Evolutionary conservation across 2,888 invertebrate genomes (phyloP), one percentile per base, ranked within the genome.

Genomic region (Philhelius pedissequus): DNA sequence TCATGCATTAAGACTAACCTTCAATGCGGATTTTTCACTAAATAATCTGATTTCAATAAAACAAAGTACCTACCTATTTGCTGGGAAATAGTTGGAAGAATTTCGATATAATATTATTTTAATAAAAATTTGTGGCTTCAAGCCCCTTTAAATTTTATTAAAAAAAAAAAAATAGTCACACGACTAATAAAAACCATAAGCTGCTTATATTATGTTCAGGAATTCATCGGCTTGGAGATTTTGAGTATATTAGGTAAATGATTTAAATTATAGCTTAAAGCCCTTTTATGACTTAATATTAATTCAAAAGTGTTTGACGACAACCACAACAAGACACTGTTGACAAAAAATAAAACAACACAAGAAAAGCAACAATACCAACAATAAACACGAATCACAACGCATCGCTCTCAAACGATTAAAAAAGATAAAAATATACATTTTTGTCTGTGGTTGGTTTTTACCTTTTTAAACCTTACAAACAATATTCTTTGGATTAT

Each of bases 391-490:
- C 22, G n/a, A 76, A 52, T 77, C 60, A 76, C 56, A 81, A 71
- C 76, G 15, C 27, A 35, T 64, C 48, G 60, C 68, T 4, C 11
- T 13, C n/a, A 22, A 15, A 43, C 60, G 60, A 77, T 62, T 77
- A 54, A 68, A 35, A 56, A 60, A 68, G 71, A 81, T 76, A 66
- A 68, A 76, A 43, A 70, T 22, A 56, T 22, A 56, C 38, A 58
- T 62, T 54, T 20, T 35, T 35, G 13, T 6, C n/a, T n/a, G 6
- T 48, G 22, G 20, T 30, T 75, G 22, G 20, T 64, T 25, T 15
- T 45, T 27, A 32, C 43, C 35, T 68, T 62, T 68, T 79, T 11
- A 66, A 40, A 7, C 18, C 45, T 15, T n/a, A n/a, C n/a, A n/a
- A n/a, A n/a, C n/a, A n/a, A 62, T 62, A 54, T 69, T 69, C 68